These are phyloP conservation scores for Acrocephalus kingi DNA, from an alignment of 2,113 vertebrate species.

Conservation along the genomic window DNA sequence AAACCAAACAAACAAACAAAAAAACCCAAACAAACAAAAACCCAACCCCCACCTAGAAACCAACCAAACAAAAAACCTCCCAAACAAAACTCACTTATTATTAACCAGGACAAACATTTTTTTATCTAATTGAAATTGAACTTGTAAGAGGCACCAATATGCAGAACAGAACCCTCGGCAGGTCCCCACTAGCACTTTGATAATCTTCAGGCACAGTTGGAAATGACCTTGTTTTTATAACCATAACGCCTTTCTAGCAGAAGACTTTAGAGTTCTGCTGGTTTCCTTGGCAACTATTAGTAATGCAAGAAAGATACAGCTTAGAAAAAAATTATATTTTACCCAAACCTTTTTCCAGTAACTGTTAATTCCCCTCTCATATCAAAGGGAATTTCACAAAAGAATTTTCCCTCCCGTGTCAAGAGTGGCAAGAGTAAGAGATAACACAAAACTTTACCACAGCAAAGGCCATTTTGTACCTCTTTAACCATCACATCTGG, in stretches of 20 bases:
- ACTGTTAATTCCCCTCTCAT: not conserved
- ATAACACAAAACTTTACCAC: not conserved
- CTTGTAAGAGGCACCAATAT: not conserved
- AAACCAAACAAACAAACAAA: too few relatives aligned
- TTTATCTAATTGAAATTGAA: not conserved
- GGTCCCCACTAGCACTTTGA: not conserved
- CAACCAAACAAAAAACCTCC: accelerated
- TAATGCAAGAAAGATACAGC: not conserved
- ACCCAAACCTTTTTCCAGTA: not conserved
- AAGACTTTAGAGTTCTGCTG: not conserved
- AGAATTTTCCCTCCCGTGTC: not conserved
- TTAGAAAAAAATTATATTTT: not conserved
- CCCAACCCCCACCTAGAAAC: not conserved
- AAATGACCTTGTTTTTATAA: slow-evolving; percentile 19
- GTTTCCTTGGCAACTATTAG: slow-evolving; percentile 50
- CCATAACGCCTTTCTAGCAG: not conserved
- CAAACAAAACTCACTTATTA: not conserved
- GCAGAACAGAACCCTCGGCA: not conserved
- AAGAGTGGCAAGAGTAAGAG: not conserved
- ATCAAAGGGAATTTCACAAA: not conserved
- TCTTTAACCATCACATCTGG: not conserved
- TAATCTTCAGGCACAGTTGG: not conserved
- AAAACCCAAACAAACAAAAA: not conserved
- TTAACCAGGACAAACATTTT: not conserved
- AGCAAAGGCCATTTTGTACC: not conserved